Base-by-base conservation (phyloP, 1,140 invertebrate genomes). In the Pissodes strobi region DNA sequence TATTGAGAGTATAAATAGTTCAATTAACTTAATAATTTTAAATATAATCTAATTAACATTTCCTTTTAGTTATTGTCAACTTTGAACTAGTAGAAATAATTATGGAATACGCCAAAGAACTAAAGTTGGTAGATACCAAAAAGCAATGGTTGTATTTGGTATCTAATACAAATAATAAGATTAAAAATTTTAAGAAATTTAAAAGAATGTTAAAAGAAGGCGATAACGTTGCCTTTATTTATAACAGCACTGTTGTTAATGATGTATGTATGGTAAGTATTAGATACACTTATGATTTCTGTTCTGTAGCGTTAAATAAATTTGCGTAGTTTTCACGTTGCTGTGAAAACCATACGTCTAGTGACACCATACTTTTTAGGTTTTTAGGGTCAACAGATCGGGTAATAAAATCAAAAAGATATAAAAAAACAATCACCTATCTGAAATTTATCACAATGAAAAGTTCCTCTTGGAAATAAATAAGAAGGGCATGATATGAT, bases 61-160 rank as follows among this genome's bases (percentile, higher is more conserved):
- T n/a, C n/a, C n/a, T n/a, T 64, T 65, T 77, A 39, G 74, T 71
- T 4, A 69, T 76, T 23, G 77, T 83, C 62, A 74, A 72, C 62
- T 46, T 78, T 67, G 66, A 81, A 61, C 55, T 82, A 62, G 70
- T 83, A 38, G 64, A 82, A 5, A 80, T 82, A 0, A 80, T 92
- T n/a, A 84, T 90, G 66, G 85, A 89, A 70, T 81, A 83, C 9
- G 89, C 88, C 0, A 87, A 87, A 63, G 78, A 83, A 0, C 72
- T 87, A 22, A 78, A 81, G 17, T 82, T 93, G 81, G 84, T 88
- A 0, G 82, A 87, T 64, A 86, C 88, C 0, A 80, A 82, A 49
- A 89, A 85, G 52, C 90, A 93, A 72, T 94, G 90, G 90, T 74
- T 93, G 9, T 92, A 90, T 70, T 78, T 93, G 39, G 79, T 92